phyloP scores from a whole-genome alignment of 2,888 invertebrate genomes.

The Cephus nigrinus region DNA sequence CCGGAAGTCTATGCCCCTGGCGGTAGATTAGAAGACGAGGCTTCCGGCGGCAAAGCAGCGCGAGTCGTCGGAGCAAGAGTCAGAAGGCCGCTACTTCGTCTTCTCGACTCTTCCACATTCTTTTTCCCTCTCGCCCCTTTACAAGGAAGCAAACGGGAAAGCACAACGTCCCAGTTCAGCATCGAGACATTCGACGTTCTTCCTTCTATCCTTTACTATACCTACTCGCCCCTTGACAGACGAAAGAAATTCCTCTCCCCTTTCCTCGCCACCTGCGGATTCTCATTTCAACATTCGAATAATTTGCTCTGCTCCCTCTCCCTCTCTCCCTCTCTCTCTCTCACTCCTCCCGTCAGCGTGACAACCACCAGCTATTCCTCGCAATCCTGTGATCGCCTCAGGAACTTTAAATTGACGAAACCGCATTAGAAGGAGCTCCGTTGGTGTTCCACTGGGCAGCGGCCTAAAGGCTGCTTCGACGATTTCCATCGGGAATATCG shows the following conservation, averaged over 20 bases:
- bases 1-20: conserved; percentile 24
- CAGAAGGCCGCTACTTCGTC: background rate
- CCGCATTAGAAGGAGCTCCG: conserved; percentile 25
- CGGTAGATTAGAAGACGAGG: background rate
- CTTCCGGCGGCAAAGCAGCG: background rate
- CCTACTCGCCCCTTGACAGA: background rate
- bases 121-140: background rate
- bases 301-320: background rate
- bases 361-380: background rate
- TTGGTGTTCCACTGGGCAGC: background rate
- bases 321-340: no score
- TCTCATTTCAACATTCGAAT: background rate
- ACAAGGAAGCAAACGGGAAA: background rate
- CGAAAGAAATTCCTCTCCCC: background rate
- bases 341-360: background rate
- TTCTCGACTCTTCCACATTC: background rate
- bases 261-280: background rate
- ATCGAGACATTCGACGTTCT: background rate
- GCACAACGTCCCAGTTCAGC: background rate
- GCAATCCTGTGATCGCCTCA: background rate
- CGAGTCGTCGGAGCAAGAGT: background rate
- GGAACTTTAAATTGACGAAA: conserved; percentile 27
- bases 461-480: no score
- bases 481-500: no score
- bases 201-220: background rate